Percentiles rank a stretch among this genome's conserved stretches.
Conservation (phyloP, 2,113 vertebrate genomes). For the Phaethon lepturus region DNA sequence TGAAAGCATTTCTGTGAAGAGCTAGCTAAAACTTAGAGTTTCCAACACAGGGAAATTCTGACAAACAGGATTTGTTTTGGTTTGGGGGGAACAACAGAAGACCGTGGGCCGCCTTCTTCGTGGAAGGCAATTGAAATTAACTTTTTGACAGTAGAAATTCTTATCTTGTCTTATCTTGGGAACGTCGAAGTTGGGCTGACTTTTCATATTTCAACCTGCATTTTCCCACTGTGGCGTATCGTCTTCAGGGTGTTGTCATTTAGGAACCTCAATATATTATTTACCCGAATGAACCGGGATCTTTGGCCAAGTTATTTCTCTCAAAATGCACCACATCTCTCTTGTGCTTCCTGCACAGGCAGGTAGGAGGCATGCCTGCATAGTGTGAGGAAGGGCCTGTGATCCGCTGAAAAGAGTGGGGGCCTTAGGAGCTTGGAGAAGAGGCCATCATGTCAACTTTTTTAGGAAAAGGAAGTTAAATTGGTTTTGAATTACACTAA, state of each 20-base stretch:
- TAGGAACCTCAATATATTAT: neutral
- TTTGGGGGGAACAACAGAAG: neutral
- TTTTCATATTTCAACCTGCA: neutral
- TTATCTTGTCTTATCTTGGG: neutral
- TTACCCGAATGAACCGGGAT: neutral
- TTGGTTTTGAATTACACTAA: neutral
- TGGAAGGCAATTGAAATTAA: neutral
- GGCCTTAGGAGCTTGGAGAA: neutral
- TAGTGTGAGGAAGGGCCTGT: neutral
- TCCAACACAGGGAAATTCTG: neutral
- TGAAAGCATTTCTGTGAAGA: neutral
- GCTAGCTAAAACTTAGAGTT: neutral
- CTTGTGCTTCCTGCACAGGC: neutral
- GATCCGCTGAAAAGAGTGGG: neutral
- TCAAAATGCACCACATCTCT: neutral
- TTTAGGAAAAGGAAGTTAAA: neutral
- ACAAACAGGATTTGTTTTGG: neutral
- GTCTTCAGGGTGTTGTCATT: neutral
- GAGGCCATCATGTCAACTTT: neutral
- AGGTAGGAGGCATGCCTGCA: neutral
- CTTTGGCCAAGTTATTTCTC: neutral
- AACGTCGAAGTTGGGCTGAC: neutral
- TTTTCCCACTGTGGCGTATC: neutral
- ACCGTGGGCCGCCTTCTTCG: neutral
- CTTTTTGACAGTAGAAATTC: neutral